A percentile compares a stretch with the other conserved stretches of the same genome.
phyloP scores from a whole-genome alignment of 2,888 invertebrate genomes.

The Pristionchus japonicus region DNA sequence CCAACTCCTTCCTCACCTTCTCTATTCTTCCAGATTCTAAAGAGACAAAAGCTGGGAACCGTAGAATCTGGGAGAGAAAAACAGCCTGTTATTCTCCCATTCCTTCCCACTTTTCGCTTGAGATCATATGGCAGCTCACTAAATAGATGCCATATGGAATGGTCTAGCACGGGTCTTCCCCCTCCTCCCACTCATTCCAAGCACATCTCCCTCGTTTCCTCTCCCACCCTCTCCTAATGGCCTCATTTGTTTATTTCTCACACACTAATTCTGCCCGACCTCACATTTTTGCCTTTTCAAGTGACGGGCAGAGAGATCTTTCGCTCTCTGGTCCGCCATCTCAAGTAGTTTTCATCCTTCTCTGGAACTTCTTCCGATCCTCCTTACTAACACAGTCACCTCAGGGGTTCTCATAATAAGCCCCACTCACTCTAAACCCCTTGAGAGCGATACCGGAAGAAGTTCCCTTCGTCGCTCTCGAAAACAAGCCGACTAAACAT shows the following conservation, averaged over 20 bases:
- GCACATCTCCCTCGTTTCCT: neutral
- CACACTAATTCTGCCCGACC: neutral
- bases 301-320: neutral
- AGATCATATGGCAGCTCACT: neutral
- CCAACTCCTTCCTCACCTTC: neutral
- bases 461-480: neutral
- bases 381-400: neutral
- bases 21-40: neutral
- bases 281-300: neutral
- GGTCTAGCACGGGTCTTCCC: neutral
- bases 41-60: neutral
- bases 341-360: neutral
- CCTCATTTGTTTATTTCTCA: conserved; percentile 8
- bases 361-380: neutral
- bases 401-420: neutral
- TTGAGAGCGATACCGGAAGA: neutral
- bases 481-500: neutral
- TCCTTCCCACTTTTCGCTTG: neutral
- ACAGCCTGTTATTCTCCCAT: neutral
- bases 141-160: neutral
- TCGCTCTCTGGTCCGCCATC: neutral
- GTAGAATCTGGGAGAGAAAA: neutral
- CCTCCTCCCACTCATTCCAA: neutral
- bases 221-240: conserved; percentile 15
- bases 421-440: neutral